Percentiles rank a stretch among this genome's conserved stretches.
These are phyloP conservation scores for Thalassophryne amazonica DNA, from an alignment of 2,797 vertebrate genomes.

Conservation along the genomic window DNA sequence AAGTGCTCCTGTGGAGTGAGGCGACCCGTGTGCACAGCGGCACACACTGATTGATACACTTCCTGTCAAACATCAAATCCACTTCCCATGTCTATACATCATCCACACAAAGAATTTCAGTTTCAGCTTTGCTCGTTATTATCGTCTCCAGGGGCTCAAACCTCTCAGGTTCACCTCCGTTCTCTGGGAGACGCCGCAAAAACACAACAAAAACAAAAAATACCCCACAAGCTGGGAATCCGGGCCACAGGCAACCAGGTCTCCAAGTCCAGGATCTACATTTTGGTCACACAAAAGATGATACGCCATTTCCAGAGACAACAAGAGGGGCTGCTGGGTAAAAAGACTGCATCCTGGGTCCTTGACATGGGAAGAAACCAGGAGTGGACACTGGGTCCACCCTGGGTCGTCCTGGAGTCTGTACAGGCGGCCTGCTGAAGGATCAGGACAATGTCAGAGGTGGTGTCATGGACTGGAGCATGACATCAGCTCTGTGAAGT, in stretches of 20 bases:
- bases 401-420: too few relatives aligned
- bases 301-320: slow-evolving; percentile 39
- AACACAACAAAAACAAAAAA: slow-evolving; percentile 17
- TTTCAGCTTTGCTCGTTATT: slow-evolving; percentile 71
- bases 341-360: slow-evolving; percentile 48
- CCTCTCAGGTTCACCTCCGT: slow-evolving; percentile 72
- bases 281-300: slow-evolving; percentile 32
- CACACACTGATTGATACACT: slow-evolving; percentile 80
- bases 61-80: slow-evolving; percentile 73
- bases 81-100: slow-evolving; percentile 74
- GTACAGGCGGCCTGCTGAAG: too few relatives aligned
- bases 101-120: slow-evolving; percentile 71
- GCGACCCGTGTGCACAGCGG: slow-evolving; percentile 64
- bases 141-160: slow-evolving; percentile 77
- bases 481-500: neutral
- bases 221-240: too few relatives aligned
- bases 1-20: slow-evolving; percentile 80
- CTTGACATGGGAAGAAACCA: slow-evolving; percentile 10
- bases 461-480: neutral
- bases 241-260: too few relatives aligned
- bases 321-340: slow-evolving; percentile 43
- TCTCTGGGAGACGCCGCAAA: slow-evolving; percentile 73
- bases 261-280: slow-evolving; percentile 52
- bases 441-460: too few relatives aligned
- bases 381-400: neutral